Percentiles rank a stretch among this genome's conserved stretches.
phyloP scores from a whole-genome alignment of 2,888 invertebrate species.

The Ochropacha duplaris region DNA sequence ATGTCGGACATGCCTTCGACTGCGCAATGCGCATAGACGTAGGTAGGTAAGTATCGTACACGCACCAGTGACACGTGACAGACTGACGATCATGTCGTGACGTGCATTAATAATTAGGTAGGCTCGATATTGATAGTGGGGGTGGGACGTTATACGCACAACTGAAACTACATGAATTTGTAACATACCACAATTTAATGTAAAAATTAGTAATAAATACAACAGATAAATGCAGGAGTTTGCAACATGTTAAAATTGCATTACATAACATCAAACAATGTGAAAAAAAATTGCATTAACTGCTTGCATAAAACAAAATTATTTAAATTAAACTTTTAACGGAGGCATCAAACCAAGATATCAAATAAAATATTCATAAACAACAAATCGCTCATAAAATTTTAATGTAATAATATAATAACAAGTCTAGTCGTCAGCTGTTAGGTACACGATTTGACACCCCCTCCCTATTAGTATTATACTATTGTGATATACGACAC shows the following conservation, averaged over 20 bases:
- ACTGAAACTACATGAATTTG: slow-evolving; percentile 82
- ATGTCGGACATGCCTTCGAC: background rate
- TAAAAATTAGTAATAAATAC: slow-evolving; percentile 88
- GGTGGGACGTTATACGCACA: slow-evolving; percentile 65
- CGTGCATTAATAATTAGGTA: slow-evolving; percentile 37
- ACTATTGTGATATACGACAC: slow-evolving; percentile 82
- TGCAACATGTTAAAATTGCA: slow-evolving; percentile 84
- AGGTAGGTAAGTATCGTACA: no score
- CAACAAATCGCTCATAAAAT: slow-evolving; percentile 80
- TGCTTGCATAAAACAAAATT: slow-evolving; percentile 82
- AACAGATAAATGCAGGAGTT: slow-evolving; percentile 86
- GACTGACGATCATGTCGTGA: slow-evolving; percentile 9
- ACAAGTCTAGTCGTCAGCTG: slow-evolving; percentile 67
- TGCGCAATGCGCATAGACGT: slow-evolving; percentile 18
- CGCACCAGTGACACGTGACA: slow-evolving; percentile 13
- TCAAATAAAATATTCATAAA: slow-evolving; percentile 77
- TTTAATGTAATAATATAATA: slow-evolving; percentile 79
- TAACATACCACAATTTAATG: slow-evolving; percentile 89
- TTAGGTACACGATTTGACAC: slow-evolving; percentile 80
- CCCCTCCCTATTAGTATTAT: slow-evolving; percentile 79
- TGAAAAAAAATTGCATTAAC: slow-evolving; percentile 83
- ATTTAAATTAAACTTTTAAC: slow-evolving; percentile 80
- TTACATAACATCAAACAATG: slow-evolving; percentile 84
- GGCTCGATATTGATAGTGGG: slow-evolving; percentile 49
- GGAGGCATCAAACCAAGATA: slow-evolving; percentile 83